These are phyloP conservation scores for Phataginus tetradactyla DNA, from an alignment of 2,797 vertebrate genomes.

Conservation along the genomic window DNA sequence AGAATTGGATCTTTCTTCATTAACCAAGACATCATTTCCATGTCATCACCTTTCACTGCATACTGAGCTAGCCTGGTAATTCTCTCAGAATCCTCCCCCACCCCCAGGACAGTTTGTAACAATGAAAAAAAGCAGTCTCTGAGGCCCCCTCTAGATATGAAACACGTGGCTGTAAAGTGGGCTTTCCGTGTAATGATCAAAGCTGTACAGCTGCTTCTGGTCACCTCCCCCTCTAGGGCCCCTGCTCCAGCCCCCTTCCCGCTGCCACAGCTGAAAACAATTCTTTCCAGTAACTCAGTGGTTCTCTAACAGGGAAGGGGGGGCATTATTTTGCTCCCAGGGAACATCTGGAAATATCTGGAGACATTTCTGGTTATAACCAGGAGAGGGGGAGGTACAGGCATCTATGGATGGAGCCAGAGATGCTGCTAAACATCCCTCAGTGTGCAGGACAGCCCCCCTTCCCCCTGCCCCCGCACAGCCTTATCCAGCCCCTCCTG, in stretches of 20 bases:
- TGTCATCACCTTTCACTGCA: neutral
- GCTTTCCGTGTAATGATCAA: neutral
- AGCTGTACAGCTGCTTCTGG: neutral
- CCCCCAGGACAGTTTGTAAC: neutral
- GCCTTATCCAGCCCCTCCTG: fast-evolving
- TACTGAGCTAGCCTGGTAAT: neutral
- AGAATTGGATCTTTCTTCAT: neutral
- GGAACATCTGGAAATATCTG: neutral
- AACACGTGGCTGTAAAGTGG: neutral
- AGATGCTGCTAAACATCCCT: neutral
- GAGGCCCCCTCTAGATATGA: neutral
- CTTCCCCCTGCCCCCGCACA: no score
- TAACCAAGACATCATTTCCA: neutral
- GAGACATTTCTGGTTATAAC: neutral
- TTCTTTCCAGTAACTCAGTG: neutral
- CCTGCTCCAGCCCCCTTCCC: neutral
- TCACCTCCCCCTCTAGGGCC: neutral
- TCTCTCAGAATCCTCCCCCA: neutral
- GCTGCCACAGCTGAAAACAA: slow-evolving; percentile 40
- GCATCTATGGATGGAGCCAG: fast-evolving
- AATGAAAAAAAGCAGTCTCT: neutral
- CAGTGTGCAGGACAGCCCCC: neutral
- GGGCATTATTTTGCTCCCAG: neutral
- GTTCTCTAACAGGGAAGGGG: neutral
- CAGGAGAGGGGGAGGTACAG: neutral